Evolutionary conservation across 1,140 invertebrate genomes (phyloP).

Genomic region (Rhagoletis pomonella): DNA sequence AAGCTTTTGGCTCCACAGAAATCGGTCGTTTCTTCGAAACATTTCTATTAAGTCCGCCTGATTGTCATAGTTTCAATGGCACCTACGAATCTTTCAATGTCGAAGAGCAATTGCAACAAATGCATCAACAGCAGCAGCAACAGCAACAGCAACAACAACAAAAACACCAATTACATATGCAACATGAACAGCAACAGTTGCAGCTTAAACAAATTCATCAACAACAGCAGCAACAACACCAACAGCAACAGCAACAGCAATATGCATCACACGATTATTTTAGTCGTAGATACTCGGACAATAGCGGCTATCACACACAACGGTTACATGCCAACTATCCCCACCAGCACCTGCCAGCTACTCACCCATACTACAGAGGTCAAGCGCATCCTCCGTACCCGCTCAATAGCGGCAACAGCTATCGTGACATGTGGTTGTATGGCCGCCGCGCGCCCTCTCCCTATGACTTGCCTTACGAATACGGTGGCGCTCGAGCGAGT

Average conservation of each 20-base stretch:
- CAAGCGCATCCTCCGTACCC: neutral
- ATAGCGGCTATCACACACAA: neutral
- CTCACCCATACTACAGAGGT: conserved; percentile 3
- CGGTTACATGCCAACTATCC: conserved; percentile 9
- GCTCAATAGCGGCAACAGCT: neutral
- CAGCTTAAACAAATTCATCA: neutral
- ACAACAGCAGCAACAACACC: neutral
- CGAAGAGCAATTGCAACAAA: neutral
- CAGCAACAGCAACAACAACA: conserved; percentile 11
- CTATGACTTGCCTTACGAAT: conserved; percentile 8
- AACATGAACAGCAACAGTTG: neutral
- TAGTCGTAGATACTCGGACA: neutral
- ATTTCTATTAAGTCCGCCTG: conserved; percentile 71
- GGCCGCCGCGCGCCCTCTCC: neutral
- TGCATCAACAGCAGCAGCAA: conserved; percentile 15
- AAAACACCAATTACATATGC: neutral
- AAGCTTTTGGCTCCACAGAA: conserved; percentile 86
- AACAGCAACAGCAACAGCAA: neutral
- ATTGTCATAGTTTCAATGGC: neutral
- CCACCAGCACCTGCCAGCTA: neutral
- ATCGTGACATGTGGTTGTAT: conserved; percentile 5
- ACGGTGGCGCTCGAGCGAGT: neutral
- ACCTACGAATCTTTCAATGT: neutral
- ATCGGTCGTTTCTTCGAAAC: conserved; percentile 82
- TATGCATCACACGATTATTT: neutral